phyloP scores from a whole-genome alignment of 2,113 vertebrate species.

The Chloropsis hardwickii region DNA sequence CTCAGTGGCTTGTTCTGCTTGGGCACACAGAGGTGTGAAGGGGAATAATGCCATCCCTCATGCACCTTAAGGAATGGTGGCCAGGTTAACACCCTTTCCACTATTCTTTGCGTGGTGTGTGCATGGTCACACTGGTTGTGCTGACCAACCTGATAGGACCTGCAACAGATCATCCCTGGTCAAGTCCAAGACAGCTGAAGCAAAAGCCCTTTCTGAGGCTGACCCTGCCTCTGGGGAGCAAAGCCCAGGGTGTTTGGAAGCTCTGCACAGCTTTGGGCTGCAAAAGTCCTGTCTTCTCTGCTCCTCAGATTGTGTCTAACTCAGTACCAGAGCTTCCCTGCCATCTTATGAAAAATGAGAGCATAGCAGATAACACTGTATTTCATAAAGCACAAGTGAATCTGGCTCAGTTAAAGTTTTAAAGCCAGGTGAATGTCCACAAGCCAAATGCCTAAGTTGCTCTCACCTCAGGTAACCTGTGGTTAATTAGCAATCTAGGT shows the following conservation, averaged over 20 bases:
- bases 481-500: neutral
- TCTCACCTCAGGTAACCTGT: neutral
- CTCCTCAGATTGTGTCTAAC: neutral
- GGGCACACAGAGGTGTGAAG: neutral
- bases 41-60: neutral
- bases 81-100: neutral
- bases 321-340: neutral
- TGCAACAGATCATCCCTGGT: neutral
- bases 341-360: neutral
- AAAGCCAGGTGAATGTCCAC: neutral
- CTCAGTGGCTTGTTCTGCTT: neutral
- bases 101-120: neutral
- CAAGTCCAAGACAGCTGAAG: neutral
- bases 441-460: neutral
- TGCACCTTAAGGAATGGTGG: neutral
- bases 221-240: neutral
- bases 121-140: neutral
- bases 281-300: neutral
- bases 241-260: neutral
- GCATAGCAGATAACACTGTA: rapidly evolving
- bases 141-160: neutral
- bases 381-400: neutral
- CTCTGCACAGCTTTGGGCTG: neutral
- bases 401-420: neutral
- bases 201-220: neutral